These are phyloP conservation scores for Nycticebus coucang DNA, from an alignment of 2,113 vertebrate genomes.

Conservation along the genomic window DNA sequence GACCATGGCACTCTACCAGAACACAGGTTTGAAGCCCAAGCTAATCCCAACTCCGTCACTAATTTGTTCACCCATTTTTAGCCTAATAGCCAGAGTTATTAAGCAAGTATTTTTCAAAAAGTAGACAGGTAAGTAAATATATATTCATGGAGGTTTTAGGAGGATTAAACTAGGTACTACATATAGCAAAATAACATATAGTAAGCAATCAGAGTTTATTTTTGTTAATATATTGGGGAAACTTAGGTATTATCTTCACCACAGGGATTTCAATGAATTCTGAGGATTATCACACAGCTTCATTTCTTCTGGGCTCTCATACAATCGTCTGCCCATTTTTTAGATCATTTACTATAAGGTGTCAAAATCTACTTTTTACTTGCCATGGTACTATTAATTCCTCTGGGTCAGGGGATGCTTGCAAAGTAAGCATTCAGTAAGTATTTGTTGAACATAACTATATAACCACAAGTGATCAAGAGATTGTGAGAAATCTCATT, in stretches of 20 bases:
- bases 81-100: not conserved
- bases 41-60: not conserved
- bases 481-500: not conserved
- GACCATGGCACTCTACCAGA: too few species aligned
- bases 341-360: not conserved
- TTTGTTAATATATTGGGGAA: not conserved
- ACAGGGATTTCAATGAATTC: not conserved
- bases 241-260: not conserved
- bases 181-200: not conserved
- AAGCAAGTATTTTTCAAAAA: not conserved
- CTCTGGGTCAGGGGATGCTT: not conserved
- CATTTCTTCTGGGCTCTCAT: not conserved
- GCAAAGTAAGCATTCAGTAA: conserved; percentile 7
- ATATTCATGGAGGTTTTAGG: not conserved
- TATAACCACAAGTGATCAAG: conserved; percentile 11
- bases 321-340: not conserved
- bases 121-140: not conserved
- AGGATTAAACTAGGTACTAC: not conserved
- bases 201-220: not conserved
- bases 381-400: not conserved
- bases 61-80: conserved; percentile 22
- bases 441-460: not conserved
- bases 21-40: not conserved
- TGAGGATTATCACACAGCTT: not conserved
- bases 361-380: not conserved